Evolutionary conservation across 2,888 invertebrate genomes (phyloP).

Genomic region (Thereva nobilitata): DNA sequence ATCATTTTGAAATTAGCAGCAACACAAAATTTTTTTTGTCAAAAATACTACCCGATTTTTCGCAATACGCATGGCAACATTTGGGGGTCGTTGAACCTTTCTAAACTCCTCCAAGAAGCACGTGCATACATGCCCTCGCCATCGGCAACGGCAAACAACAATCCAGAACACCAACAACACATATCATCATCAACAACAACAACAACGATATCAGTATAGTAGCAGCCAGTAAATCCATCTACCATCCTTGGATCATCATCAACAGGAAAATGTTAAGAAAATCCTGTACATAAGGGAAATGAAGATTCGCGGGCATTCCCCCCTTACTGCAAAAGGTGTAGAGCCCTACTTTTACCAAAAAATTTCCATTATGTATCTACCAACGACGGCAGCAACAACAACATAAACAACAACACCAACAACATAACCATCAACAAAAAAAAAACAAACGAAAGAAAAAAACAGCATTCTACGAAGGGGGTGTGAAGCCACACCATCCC

Average conservation of each 20-base stretch:
- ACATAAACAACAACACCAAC: too few relatives aligned
- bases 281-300: conserved; percentile 16
- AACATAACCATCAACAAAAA: too few relatives aligned
- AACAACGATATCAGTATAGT: conserved; percentile 15
- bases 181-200: background rate
- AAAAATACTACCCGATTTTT: background rate
- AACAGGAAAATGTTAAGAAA: conserved; percentile 5
- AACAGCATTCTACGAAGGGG: too few relatives aligned
- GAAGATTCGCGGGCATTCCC: background rate
- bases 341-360: conserved; percentile 1
- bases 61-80: conserved; percentile 20
- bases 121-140: conserved; percentile 3
- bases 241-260: background rate
- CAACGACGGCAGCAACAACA: background rate
- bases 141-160: too few relatives aligned
- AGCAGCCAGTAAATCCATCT: conserved; percentile 6
- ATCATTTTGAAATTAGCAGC: background rate
- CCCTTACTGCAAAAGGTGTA: background rate
- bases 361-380: background rate
- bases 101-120: conserved; percentile 5
- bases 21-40: background rate
- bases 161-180: too few relatives aligned
- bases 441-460: too few relatives aligned
- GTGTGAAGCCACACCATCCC: too few relatives aligned
- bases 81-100: conserved; percentile 18